Evolutionary conservation across 2,888 invertebrate genomes (phyloP).

Genomic region (Orchesellides sinensis): DNA sequence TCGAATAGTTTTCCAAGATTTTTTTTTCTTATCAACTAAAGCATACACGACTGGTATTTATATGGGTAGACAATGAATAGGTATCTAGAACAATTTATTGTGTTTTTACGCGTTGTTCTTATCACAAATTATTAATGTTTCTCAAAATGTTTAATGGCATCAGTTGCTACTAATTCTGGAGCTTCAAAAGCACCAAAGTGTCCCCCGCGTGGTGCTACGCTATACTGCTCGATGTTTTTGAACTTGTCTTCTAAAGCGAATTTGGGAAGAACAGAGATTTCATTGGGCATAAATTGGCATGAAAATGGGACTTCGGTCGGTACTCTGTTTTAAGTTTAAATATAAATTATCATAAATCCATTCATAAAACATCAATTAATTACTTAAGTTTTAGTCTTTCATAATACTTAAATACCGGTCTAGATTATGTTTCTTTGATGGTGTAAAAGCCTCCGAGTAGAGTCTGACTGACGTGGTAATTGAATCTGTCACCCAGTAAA

Average conservation of each 20-base stretch:
- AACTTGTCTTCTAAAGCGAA: slow-evolving; percentile 80
- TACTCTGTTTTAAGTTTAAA: too few relatives aligned
- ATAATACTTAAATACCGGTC: neutral
- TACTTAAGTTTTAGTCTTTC: too few relatives aligned
- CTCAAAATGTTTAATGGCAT: slow-evolving; percentile 80
- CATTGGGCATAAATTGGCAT: slow-evolving; percentile 77
- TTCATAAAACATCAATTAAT: too few relatives aligned
- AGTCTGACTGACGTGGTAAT: slow-evolving; percentile 78
- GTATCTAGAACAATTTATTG: too few relatives aligned
- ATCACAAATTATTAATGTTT: too few relatives aligned
- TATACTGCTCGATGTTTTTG: slow-evolving; percentile 83
- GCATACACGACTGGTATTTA: too few relatives aligned
- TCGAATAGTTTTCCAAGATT: too few relatives aligned
- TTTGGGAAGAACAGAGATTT: slow-evolving; percentile 76
- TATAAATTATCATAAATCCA: too few relatives aligned
- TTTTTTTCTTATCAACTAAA: too few relatives aligned
- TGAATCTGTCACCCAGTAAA: slow-evolving; percentile 79
- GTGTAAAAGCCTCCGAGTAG: slow-evolving; percentile 77
- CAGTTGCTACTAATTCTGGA: slow-evolving; percentile 84
- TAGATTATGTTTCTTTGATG: neutral
- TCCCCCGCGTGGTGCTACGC: slow-evolving; percentile 84
- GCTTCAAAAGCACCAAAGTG: slow-evolving; percentile 92
- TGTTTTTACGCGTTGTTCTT: too few relatives aligned
- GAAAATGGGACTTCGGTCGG: slow-evolving; percentile 77
- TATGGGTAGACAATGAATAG: too few relatives aligned